Conservation (phyloP, 2,113 vertebrate species). For the Gobiocypris rarus region DNA sequence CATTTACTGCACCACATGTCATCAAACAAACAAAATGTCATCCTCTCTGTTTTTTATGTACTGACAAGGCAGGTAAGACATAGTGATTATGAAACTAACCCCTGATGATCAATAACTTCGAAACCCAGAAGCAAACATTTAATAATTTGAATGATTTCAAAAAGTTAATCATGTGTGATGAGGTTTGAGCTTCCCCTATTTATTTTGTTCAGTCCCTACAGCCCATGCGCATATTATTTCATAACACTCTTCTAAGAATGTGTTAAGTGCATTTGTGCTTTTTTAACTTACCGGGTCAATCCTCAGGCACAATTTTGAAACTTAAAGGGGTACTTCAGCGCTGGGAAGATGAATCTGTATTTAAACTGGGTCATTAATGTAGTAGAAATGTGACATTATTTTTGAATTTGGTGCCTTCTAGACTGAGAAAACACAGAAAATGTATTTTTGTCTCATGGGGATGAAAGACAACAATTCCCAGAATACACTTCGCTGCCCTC, state of each 20-base stretch:
- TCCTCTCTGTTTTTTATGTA: not conserved
- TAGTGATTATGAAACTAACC: not conserved
- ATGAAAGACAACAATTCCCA: too few species aligned
- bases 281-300: not conserved
- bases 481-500: too few species aligned
- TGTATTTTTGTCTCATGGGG: too few species aligned
- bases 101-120: not conserved
- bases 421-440: too few species aligned
- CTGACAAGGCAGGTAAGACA: not conserved
- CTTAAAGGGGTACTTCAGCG: too few species aligned
- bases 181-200: not conserved
- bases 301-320: not conserved
- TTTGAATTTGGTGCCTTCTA: too few species aligned
- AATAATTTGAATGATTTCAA: slow-evolving; percentile 6
- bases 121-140: not conserved
- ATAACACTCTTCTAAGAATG: not conserved
- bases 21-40: too few species aligned
- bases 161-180: slow-evolving; percentile 30
- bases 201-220: not conserved
- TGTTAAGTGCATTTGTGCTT: not conserved
- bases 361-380: too few species aligned
- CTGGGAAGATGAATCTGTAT: too few species aligned
- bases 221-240: not conserved
- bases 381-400: too few species aligned
- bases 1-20: not conserved